These are phyloP conservation scores for Cricetomys ansorgei DNA, from an alignment of 2,113 vertebrate species.

Conservation along the genomic window DNA sequence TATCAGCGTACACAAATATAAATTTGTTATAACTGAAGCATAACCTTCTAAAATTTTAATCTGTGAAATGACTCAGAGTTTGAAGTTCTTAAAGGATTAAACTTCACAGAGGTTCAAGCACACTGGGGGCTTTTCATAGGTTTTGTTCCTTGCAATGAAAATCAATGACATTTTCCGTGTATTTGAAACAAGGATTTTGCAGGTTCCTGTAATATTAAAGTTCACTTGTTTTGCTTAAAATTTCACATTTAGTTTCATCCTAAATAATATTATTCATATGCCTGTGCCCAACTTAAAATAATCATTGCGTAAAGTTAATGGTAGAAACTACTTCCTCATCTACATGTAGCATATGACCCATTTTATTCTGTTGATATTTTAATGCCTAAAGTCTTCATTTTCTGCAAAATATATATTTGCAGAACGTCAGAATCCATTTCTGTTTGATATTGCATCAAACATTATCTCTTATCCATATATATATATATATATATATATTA, in stretches of 20 bases:
- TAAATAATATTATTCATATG: neutral
- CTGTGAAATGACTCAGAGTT: slow-evolving; percentile 44
- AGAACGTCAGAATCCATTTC: neutral
- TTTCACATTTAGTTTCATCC: slow-evolving; percentile 35
- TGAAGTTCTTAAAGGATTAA: slow-evolving; percentile 41
- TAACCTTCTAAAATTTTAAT: slow-evolving; percentile 64
- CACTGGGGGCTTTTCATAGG: neutral
- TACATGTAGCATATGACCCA: neutral
- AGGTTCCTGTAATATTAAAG: slow-evolving; percentile 5
- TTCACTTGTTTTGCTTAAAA: slow-evolving; percentile 48
- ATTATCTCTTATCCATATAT: neutral
- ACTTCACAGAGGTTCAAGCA: slow-evolving; percentile 8
- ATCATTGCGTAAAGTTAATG: neutral
- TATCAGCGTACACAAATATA: slow-evolving; percentile 52
- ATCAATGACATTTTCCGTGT: slow-evolving; percentile 11
- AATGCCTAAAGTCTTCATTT: slow-evolving; percentile 36
- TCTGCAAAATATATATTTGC: slow-evolving; percentile 22
- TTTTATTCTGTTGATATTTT: slow-evolving; percentile 33
- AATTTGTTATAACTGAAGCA: slow-evolving; percentile 58
- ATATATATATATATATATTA: no score
- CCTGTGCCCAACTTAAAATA: slow-evolving; percentile 57
- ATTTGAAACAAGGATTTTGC: slow-evolving; percentile 24
- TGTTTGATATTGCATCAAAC: slow-evolving; percentile 35
- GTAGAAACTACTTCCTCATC: neutral
- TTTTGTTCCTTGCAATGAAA: slow-evolving; percentile 19